Evolutionary conservation across 2,888 invertebrate species (phyloP).

Genomic region (Rutpela maculata): DNA sequence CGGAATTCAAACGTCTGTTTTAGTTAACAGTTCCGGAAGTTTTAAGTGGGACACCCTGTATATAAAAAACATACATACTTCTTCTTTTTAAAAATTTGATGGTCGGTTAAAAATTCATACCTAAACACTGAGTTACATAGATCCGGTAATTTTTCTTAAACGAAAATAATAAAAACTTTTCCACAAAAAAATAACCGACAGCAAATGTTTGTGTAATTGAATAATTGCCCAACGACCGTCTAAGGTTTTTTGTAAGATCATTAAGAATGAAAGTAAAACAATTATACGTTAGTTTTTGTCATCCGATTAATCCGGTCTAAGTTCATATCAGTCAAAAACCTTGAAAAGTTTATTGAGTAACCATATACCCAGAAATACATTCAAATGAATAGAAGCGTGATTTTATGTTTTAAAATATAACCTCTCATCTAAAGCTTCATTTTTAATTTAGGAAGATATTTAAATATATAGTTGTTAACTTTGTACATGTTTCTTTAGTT

Average conservation of each 20-base stretch:
- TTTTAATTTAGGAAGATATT: too few relatives aligned
- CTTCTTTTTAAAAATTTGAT: too few relatives aligned
- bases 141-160: too few relatives aligned
- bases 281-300: not conserved
- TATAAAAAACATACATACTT: too few relatives aligned
- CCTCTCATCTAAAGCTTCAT: too few relatives aligned
- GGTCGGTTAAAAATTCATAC: too few relatives aligned
- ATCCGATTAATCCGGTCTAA: not conserved
- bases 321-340: slow-evolving; percentile 7
- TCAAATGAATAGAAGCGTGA: not conserved
- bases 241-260: not conserved
- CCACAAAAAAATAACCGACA: not conserved
- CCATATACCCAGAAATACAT: not conserved
- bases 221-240: slow-evolving; percentile 1
- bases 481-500: too few relatives aligned
- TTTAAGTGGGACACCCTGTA: too few relatives aligned
- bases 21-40: too few relatives aligned
- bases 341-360: not conserved
- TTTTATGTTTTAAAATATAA: not conserved
- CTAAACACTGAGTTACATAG: too few relatives aligned
- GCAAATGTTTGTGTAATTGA: not conserved
- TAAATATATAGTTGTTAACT: too few relatives aligned
- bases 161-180: not conserved
- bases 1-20: too few relatives aligned
- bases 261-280: slow-evolving; percentile 3